Evolutionary conservation across 1,140 invertebrate species (phyloP).

Genomic region (Caenorhabditis remanei): DNA sequence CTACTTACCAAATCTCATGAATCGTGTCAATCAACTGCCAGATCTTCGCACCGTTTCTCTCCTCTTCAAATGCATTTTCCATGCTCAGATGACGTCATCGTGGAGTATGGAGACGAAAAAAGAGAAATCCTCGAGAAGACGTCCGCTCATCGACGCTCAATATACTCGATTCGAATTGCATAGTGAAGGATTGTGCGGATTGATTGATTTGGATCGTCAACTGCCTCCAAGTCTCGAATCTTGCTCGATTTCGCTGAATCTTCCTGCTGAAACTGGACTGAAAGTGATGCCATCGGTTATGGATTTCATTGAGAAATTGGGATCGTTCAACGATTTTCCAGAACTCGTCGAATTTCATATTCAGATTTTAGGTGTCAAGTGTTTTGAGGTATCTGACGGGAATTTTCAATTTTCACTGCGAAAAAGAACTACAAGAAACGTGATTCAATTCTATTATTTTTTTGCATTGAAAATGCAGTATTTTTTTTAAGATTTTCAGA

Average conservation of each 20-base stretch:
- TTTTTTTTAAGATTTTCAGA: no score
- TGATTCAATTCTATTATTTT: no score
- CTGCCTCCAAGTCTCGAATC: slow-evolving; percentile 13
- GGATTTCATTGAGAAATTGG: slow-evolving; percentile 43
- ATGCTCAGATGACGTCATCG: slow-evolving; percentile 48
- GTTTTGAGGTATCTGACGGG: slow-evolving; percentile 33
- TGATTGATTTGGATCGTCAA: slow-evolving; percentile 44
- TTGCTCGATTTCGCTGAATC: slow-evolving; percentile 33
- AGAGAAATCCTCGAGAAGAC: slow-evolving; percentile 1
- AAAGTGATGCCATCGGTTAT: slow-evolving; percentile 24
- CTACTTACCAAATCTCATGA: slow-evolving; percentile 56
- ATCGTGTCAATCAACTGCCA: slow-evolving; percentile 4
- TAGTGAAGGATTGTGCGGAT: slow-evolving; percentile 37
- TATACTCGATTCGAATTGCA: slow-evolving; percentile 47
- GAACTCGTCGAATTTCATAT: slow-evolving; percentile 50
- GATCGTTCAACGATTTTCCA: slow-evolving; percentile 40
- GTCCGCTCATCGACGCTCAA: background rate
- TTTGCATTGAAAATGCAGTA: no score
- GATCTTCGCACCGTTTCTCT: slow-evolving; percentile 21
- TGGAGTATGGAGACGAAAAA: slow-evolving; percentile 42
- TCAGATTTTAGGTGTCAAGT: slow-evolving; percentile 52
- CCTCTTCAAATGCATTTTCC: slow-evolving; percentile 35
- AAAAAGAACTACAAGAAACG: no score
- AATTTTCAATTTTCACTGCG: background rate
- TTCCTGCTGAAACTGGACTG: background rate